Evolutionary conservation across 2,888 invertebrate species (phyloP).

Genomic region (Smittia aterrima): DNA sequence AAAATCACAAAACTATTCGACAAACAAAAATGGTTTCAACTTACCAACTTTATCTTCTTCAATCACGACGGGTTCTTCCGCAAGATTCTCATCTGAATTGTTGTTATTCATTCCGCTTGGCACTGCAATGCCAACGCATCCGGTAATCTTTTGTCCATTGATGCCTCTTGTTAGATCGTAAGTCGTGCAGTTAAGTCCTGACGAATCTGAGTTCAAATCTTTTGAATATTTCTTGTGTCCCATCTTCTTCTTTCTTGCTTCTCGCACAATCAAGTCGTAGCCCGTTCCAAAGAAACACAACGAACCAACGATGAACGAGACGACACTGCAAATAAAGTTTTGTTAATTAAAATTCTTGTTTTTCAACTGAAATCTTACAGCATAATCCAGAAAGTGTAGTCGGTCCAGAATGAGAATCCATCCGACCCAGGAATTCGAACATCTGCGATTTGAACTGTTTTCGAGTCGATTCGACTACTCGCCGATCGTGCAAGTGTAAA

Average conservation of each 20-base stretch:
- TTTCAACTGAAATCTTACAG: conserved; percentile 57
- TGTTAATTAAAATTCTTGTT: not conserved
- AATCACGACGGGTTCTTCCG: conserved; percentile 56
- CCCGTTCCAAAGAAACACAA: conserved; percentile 66
- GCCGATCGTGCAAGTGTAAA: conserved; percentile 58
- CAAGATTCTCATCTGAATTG: conserved; percentile 61
- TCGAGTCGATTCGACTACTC: conserved; percentile 54
- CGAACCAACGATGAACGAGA: conserved; percentile 56
- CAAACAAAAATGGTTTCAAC: too few species aligned
- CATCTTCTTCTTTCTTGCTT: conserved; percentile 47
- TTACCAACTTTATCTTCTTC: conserved; percentile 55
- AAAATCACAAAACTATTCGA: not conserved
- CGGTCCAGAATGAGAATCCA: conserved; percentile 63
- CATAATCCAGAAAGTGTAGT: conserved; percentile 68
- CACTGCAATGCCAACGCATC: conserved; percentile 52
- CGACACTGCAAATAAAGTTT: conserved; percentile 52
- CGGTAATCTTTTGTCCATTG: conserved; percentile 47
- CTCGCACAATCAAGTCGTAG: conserved; percentile 61
- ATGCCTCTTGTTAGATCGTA: conserved; percentile 54
- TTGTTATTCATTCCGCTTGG: conserved; percentile 56
- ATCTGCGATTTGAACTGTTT: conserved; percentile 60
- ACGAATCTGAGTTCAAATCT: conserved; percentile 53
- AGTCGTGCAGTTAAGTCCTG: conserved; percentile 55
- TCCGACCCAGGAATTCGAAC: conserved; percentile 69
- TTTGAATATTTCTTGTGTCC: conserved; percentile 2